Evolutionary conservation across 2,113 vertebrate genomes (phyloP).

Genomic region (Oreochromis aureus): DNA sequence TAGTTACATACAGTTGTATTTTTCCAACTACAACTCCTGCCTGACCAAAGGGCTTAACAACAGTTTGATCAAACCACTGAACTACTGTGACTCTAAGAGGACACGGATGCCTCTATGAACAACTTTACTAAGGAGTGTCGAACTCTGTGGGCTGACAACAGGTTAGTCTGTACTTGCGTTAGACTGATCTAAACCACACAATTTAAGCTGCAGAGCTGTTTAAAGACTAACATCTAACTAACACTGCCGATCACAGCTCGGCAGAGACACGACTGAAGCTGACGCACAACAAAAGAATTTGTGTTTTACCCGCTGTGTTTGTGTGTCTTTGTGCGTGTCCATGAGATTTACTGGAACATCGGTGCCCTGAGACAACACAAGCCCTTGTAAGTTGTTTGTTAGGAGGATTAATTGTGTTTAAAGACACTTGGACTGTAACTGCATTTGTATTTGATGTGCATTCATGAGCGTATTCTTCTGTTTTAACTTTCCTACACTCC

Average conservation of each 20-base stretch:
- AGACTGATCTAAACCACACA: neutral
- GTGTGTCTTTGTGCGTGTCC: neutral
- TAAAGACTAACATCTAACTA: neutral
- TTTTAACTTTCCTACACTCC: neutral
- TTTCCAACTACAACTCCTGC: neutral
- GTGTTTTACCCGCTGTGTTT: neutral
- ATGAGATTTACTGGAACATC: slow-evolving; percentile 13
- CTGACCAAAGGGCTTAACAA: neutral
- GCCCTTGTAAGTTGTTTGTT: neutral
- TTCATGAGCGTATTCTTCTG: neutral
- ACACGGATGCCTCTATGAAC: neutral
- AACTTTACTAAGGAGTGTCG: neutral
- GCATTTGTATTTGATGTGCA: neutral
- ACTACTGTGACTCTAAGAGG: neutral
- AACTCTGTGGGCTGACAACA: neutral
- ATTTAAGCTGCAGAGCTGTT: neutral
- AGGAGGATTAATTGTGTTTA: neutral
- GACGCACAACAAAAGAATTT: slow-evolving; percentile 4
- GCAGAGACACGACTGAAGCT: neutral
- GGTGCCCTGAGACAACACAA: neutral
- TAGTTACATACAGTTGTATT: neutral
- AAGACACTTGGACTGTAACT: neutral
- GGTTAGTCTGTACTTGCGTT: neutral
- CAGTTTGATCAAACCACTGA: neutral
- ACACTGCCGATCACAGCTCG: neutral